These are phyloP conservation scores for Hirtodrosophila duncani DNA, from an alignment of 2,888 invertebrate genomes.

Conservation along the genomic window DNA sequence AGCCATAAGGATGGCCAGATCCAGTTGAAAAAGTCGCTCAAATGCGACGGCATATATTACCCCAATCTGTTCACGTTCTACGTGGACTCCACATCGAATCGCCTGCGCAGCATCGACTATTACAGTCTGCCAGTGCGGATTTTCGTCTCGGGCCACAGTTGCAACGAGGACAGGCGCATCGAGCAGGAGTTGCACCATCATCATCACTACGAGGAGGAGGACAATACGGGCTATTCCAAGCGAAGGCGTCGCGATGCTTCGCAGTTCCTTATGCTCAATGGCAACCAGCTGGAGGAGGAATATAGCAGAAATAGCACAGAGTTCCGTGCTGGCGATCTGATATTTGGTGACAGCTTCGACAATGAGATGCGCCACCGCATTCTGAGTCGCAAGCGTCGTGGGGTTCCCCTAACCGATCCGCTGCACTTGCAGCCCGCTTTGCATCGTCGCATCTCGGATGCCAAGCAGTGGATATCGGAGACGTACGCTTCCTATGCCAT, in stretches of 20 bases:
- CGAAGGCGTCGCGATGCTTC: slow-evolving; percentile 76
- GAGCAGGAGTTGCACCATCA: slow-evolving; percentile 79
- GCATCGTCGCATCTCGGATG: slow-evolving; percentile 85
- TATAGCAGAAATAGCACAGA: slow-evolving; percentile 73
- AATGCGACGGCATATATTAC: slow-evolving; percentile 89
- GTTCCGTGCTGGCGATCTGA: slow-evolving; percentile 80
- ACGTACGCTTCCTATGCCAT: slow-evolving; percentile 93
- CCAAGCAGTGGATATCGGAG: slow-evolving; percentile 91
- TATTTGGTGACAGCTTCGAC: slow-evolving; percentile 80
- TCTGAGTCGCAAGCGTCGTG: slow-evolving; percentile 80
- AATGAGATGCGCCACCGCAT: slow-evolving; percentile 79
- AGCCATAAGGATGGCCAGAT: slow-evolving; percentile 87
- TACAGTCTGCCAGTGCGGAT: slow-evolving; percentile 88
- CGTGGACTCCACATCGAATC: slow-evolving; percentile 90
- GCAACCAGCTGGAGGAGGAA: slow-evolving; percentile 47
- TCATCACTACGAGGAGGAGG: slow-evolving; percentile 81
- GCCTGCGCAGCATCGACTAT: slow-evolving; percentile 88
- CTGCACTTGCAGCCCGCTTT: slow-evolving; percentile 79
- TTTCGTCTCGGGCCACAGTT: slow-evolving; percentile 85
- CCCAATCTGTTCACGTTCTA: slow-evolving; percentile 91
- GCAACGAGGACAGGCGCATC: slow-evolving; percentile 83
- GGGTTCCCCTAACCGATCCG: slow-evolving; percentile 76
- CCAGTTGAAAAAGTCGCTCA: slow-evolving; percentile 84
- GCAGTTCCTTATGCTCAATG: slow-evolving; percentile 31
- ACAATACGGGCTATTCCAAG: slow-evolving; percentile 81